These are phyloP conservation scores for Ormyrus labotus DNA, from an alignment of 2,888 invertebrate species.

Conservation along the genomic window DNA sequence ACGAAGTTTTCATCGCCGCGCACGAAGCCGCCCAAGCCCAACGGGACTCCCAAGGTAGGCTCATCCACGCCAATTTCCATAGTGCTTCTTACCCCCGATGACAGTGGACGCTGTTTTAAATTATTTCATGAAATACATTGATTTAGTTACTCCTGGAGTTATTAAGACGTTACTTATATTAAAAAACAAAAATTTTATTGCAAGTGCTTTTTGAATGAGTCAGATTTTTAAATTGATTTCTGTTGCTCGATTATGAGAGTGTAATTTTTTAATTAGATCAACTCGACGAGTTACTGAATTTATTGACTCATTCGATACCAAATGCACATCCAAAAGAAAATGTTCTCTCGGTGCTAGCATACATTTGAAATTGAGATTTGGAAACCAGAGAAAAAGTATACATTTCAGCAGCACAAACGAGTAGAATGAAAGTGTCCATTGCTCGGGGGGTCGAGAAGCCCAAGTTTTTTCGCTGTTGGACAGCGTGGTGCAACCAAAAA, in stretches of 20 bases:
- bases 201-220: slow-evolving; percentile 42
- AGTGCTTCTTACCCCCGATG: slow-evolving; percentile 65
- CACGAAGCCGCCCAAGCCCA: slow-evolving; percentile 87
- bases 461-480: slow-evolving; percentile 68
- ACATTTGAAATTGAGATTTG: background rate
- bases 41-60: slow-evolving; percentile 95
- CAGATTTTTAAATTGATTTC: background rate
- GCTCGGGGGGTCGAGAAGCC: slow-evolving; percentile 68
- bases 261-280: background rate
- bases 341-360: slow-evolving; percentile 36
- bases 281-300: background rate
- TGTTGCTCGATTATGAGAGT: slow-evolving; percentile 8
- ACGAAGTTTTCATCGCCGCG: slow-evolving; percentile 90
- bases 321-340: slow-evolving; percentile 20
- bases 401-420: slow-evolving; percentile 28
- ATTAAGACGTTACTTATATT: too few relatives aligned
- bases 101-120: slow-evolving; percentile 68
- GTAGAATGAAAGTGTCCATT: slow-evolving; percentile 67
- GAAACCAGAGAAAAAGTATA: background rate
- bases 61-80: slow-evolving; percentile 75
- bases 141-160: too few relatives aligned
- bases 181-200: slow-evolving; percentile 14
- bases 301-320: slow-evolving; percentile 33
- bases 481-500: slow-evolving; percentile 71
- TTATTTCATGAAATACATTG: background rate